Conservation (phyloP, 2,797 vertebrate genomes). For the Phaenicophaeus curvirostris region DNA sequence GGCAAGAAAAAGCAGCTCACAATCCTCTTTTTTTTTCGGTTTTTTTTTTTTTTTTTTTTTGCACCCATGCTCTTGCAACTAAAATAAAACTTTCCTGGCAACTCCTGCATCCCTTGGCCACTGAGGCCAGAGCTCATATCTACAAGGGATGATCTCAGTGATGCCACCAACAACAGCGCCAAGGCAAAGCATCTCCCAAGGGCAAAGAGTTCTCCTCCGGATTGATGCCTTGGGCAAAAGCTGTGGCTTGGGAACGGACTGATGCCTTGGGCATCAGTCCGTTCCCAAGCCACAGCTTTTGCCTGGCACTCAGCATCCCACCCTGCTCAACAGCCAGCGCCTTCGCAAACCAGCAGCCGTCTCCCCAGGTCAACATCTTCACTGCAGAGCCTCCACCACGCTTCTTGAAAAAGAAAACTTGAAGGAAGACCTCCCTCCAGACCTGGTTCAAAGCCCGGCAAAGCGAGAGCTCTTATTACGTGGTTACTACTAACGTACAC, state of each 20-base stretch:
- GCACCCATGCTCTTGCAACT: not conserved
- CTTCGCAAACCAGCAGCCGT: not conserved
- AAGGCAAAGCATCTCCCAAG: not conserved
- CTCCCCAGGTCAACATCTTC: not conserved
- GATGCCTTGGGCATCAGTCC: no score
- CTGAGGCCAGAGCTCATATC: not conserved
- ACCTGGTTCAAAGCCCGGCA: not conserved
- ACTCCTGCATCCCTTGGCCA: not conserved
- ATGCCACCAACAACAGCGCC: not conserved
- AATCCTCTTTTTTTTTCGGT: no score
- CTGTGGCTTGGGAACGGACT: no score
- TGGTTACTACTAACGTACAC: not conserved
- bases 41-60: not conserved
- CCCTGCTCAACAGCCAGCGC: not conserved
- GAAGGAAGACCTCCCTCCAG: not conserved
- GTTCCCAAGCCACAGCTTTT: not conserved
- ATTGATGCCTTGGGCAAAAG: no score
- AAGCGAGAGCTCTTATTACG: not conserved
- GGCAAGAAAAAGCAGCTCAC: not conserved
- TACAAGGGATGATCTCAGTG: not conserved
- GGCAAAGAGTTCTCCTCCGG: not conserved
- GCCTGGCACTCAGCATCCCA: no score
- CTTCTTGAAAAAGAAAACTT: not conserved
- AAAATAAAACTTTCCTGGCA: not conserved
- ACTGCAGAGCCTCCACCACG: accelerated